Conservation (phyloP, 2,113 vertebrate species). For the Triplophysa siluroides region DNA sequence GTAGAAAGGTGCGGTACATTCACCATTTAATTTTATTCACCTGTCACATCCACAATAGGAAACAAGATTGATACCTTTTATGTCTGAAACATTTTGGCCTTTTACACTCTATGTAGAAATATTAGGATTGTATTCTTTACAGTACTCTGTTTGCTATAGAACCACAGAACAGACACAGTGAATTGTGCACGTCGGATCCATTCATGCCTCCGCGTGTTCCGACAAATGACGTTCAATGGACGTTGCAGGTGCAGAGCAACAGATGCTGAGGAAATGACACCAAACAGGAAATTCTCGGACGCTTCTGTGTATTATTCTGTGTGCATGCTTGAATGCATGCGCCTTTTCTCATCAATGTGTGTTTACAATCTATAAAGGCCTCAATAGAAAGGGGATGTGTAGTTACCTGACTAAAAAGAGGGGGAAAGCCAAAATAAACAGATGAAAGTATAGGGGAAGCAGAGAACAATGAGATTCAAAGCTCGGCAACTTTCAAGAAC, state of each 20-base stretch:
- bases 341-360: conserved; percentile 16
- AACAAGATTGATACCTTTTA: conserved; percentile 24
- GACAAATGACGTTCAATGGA: conserved; percentile 30
- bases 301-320: conserved; percentile 21
- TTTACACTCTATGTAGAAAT: neutral
- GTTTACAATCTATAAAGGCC: conserved; percentile 10
- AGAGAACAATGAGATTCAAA: conserved; percentile 36
- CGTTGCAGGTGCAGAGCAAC: conserved; percentile 50
- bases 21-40: neutral
- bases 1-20: neutral
- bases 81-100: neutral
- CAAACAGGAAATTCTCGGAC: conserved; percentile 33
- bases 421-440: conserved; percentile 40
- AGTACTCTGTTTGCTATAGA: neutral
- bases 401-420: neutral
- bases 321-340: neutral
- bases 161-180: conserved; percentile 2
- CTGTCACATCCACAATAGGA: conserved; percentile 10
- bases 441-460: conserved; percentile 24
- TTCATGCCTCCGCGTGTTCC: conserved; percentile 27
- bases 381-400: conserved; percentile 33
- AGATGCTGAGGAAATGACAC: conserved; percentile 34
- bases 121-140: neutral
- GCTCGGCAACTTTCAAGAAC: conserved; percentile 13
- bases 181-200: conserved; percentile 14